Conservation (phyloP, 2,888 invertebrate species). For the Adineta ricciae region DNA sequence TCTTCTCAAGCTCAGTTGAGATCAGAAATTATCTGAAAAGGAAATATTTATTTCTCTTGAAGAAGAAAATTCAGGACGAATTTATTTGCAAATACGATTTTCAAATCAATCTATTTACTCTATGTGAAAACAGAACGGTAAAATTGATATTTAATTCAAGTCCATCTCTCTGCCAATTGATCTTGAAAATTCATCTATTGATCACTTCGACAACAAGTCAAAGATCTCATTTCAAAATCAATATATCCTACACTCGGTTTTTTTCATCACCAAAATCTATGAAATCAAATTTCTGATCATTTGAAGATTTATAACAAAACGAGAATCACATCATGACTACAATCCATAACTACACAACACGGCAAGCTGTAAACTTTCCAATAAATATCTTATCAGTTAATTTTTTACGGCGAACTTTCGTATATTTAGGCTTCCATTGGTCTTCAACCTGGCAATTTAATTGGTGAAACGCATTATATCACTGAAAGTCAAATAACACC, state of each 20-base stretch:
- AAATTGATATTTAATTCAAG: not conserved
- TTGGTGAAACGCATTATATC: not conserved
- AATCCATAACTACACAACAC: not conserved
- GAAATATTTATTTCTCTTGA: no score
- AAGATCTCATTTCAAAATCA: not conserved
- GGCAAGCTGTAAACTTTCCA: not conserved
- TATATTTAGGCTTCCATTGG: not conserved
- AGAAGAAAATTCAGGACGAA: no score
- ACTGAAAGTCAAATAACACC: not conserved
- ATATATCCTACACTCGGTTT: not conserved
- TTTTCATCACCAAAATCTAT: not conserved
- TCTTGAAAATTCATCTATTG: not conserved
- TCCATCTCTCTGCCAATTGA: not conserved
- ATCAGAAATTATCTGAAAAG: no score
- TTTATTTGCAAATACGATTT: no score
- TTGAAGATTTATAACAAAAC: not conserved
- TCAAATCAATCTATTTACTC: no score
- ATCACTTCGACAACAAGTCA: not conserved
- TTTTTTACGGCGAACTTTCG: not conserved
- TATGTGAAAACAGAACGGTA: not conserved
- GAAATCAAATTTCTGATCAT: not conserved
- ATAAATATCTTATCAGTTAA: not conserved
- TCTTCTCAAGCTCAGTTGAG: no score
- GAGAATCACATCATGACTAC: not conserved
- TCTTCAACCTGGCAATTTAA: not conserved